These are phyloP conservation scores for Malthinus flaveolus DNA, from an alignment of 2,888 invertebrate species.

Conservation along the genomic window DNA sequence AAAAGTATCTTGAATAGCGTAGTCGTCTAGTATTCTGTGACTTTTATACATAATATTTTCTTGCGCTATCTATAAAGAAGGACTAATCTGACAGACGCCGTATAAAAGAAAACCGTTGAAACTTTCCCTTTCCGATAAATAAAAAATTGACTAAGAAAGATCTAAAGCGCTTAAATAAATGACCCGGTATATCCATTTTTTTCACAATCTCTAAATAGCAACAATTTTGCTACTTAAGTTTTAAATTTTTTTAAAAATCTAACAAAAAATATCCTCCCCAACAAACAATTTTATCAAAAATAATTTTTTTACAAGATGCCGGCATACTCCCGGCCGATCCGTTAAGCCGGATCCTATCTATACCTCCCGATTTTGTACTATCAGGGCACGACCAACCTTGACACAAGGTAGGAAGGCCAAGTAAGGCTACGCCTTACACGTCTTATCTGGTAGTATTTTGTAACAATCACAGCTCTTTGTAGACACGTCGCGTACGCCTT, in stretches of 20 bases:
- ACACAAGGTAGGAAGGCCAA: constrained; percentile 49
- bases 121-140: too few relatives aligned
- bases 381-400: constrained; percentile 51
- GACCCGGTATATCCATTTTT: constrained; percentile 53
- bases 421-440: constrained; percentile 44
- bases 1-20: too few relatives aligned
- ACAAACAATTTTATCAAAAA: constrained; percentile 70
- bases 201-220: constrained; percentile 55
- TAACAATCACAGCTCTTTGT: constrained; percentile 46
- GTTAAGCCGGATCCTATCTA: constrained; percentile 43
- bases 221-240: constrained; percentile 49
- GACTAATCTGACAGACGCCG: too few relatives aligned
- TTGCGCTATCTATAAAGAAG: too few relatives aligned
- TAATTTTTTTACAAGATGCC: constrained; percentile 59
- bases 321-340: constrained; percentile 35
- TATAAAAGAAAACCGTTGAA: too few relatives aligned
- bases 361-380: constrained; percentile 57
- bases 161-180: constrained; percentile 1
- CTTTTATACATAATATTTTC: too few relatives aligned
- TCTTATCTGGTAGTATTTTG: constrained; percentile 48
- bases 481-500: constrained; percentile 42
- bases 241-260: constrained; percentile 55
- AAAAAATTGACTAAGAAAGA: neutral
- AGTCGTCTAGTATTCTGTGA: too few relatives aligned
- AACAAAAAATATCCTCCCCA: constrained; percentile 61